phyloP scores from a whole-genome alignment of 2,888 invertebrate species.

The Nemotelus pantherinus region DNA sequence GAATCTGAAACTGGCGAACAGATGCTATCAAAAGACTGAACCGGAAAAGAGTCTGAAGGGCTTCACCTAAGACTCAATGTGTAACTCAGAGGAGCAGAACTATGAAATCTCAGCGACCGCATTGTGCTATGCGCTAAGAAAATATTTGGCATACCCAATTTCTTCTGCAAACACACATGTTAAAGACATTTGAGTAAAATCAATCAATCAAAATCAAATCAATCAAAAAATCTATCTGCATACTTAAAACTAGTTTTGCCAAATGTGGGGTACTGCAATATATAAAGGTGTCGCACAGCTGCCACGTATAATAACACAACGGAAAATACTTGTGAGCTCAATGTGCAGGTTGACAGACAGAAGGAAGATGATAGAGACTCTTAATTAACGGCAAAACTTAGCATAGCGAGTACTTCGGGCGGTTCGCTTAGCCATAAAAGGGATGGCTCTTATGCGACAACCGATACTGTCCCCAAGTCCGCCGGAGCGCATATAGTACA shows the following conservation, averaged over 20 bases:
- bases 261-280: too few relatives aligned
- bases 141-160: too few relatives aligned
- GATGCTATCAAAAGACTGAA: constrained; percentile 32
- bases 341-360: constrained; percentile 12
- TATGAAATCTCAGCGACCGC: not conserved
- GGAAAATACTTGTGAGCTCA: constrained; percentile 6
- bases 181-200: too few relatives aligned
- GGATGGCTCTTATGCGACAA: constrained; percentile 2
- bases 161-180: too few relatives aligned
- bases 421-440: not conserved
- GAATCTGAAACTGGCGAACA: constrained; percentile 32
- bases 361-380: constrained; percentile 39
- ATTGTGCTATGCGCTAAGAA: not conserved
- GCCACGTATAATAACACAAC: not conserved
- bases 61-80: constrained; percentile 12
- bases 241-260: too few relatives aligned
- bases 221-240: too few relatives aligned
- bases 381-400: constrained; percentile 40
- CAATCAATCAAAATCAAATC: too few relatives aligned
- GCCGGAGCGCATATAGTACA: not conserved
- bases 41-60: constrained; percentile 15
- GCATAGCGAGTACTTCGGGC: constrained; percentile 21
- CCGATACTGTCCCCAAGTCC: not conserved
- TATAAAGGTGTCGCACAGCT: not conserved
- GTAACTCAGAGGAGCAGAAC: not conserved